Evolutionary conservation across 2,888 invertebrate species (phyloP).

Genomic region (Cabera pusaria): DNA sequence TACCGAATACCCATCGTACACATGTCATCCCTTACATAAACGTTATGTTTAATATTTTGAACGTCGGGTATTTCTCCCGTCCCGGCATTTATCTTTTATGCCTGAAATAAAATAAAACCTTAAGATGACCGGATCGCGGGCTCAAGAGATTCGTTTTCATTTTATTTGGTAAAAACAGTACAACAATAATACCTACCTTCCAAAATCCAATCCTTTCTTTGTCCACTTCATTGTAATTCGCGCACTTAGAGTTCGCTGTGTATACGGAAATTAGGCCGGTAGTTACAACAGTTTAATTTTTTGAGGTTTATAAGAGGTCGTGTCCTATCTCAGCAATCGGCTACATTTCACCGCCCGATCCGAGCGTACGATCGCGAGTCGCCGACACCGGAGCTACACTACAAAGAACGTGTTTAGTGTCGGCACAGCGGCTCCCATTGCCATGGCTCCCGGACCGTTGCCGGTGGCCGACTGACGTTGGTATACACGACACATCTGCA

Average conservation of each 20-base stretch:
- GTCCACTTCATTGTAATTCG: conserved; percentile 72
- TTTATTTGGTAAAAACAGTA: conserved; percentile 25
- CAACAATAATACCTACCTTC: conserved; percentile 57
- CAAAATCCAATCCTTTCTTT: conserved; percentile 67
- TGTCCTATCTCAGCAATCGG: conserved; percentile 25
- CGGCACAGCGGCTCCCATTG: conserved; percentile 54
- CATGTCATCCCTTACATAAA: conserved; percentile 14
- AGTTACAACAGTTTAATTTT: conserved; percentile 9
- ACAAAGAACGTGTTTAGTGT: conserved; percentile 60
- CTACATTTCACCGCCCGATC: conserved; percentile 33
- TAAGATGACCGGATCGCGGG: conserved; percentile 22
- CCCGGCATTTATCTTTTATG: conserved; percentile 20
- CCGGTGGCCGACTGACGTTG: conserved; percentile 78
- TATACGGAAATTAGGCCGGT: conserved; percentile 10
- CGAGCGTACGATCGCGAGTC: conserved; percentile 46
- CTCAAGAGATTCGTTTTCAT: conserved; percentile 12
- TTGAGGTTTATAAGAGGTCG: conserved; percentile 10
- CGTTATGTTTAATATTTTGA: conserved; percentile 19
- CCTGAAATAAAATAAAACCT: conserved; percentile 20
- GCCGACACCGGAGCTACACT: conserved; percentile 50
- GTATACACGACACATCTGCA: conserved; percentile 81
- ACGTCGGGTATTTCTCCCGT: conserved; percentile 10
- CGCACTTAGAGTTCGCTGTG: conserved; percentile 53
- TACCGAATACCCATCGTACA: neutral
- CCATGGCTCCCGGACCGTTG: conserved; percentile 61